Evolutionary conservation across 2,888 invertebrate genomes (phyloP).

Genomic region (Agrochola macilenta): DNA sequence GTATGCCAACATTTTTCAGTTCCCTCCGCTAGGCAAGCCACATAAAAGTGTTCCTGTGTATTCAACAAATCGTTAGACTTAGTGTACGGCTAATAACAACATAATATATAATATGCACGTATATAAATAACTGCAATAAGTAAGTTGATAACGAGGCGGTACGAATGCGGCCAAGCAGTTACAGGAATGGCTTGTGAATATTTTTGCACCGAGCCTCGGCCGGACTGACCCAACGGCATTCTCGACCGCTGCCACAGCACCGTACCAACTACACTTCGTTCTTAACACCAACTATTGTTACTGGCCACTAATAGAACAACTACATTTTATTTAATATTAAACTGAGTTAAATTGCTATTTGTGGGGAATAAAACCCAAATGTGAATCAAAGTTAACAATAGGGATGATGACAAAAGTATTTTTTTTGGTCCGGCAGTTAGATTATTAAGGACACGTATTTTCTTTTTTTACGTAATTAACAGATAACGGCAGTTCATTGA

Average conservation of each 20-base stretch:
- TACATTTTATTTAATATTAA: not conserved
- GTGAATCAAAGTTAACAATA: not conserved
- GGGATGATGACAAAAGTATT: too few species aligned
- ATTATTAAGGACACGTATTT: too few species aligned
- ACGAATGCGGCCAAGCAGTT: conserved; percentile 76
- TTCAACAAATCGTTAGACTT: conserved; percentile 7
- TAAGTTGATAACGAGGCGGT: conserved; percentile 71
- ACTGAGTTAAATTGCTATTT: not conserved
- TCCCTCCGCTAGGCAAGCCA: not conserved
- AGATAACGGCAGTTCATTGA: too few species aligned
- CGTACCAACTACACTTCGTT: conserved; percentile 41
- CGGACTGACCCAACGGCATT: conserved; percentile 85
- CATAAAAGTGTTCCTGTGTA: conserved; percentile 1
- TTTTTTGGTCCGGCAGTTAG: too few species aligned
- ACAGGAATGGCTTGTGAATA: conserved; percentile 79
- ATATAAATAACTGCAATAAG: conserved; percentile 63
- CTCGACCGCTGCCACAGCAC: conserved; percentile 74
- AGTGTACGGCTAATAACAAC: conserved; percentile 29
- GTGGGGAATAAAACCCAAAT: not conserved
- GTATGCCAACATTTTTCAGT: not conserved
- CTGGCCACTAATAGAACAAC: not conserved
- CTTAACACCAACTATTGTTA: conserved; percentile 48
- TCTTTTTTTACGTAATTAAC: too few species aligned
- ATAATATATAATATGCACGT: conserved; percentile 33
- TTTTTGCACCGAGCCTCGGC: conserved; percentile 78